Base-by-base conservation (phyloP, 2,888 invertebrate genomes). In the Tinea trinotella region DNA sequence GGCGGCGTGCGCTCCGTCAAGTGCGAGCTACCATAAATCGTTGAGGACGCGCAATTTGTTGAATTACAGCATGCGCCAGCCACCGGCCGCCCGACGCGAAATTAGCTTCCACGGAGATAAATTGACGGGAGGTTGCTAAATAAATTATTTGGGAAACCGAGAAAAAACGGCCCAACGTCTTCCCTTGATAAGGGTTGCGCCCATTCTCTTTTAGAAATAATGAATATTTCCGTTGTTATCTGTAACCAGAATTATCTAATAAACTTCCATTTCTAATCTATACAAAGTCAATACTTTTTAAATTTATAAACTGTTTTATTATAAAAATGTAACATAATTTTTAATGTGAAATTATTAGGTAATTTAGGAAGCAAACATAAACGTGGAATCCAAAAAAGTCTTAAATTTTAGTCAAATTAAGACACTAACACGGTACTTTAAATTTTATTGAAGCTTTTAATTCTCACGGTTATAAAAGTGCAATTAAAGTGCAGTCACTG, bases 101-200 rank as follows among this genome's bases (percentile, higher is more conserved):
- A 85, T 85, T 85, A 85, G 85, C 85, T 82, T 80, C 79, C 80
- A 73, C 78, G 72, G 81, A 83, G 84, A 84, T 84, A 84, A 84
- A 85, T 85, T 82, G 85, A 83, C 74, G 83, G 77, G 76, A 68
- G 76, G 62, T 79, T 73, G 82, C 83, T 83, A 84, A 85, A 85
- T 85, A 85, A 85, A 85, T 85, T 84, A 85, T 85, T 85, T 83
- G 84, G 84, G 84, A 84, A 84, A 84, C 83, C 84, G 81, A 81
- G 83, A 82, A 84, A 85, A 85, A 85, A 83, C 80, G 74, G 72
- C 74, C 36, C 10, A 18, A 20, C 17, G 73, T 83, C 82, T 84
- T 84, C 72, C 71, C 77, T 83, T 84, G 84, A 85, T 85, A 84
- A 85, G 84, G 84, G 84, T 84, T 83, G 81, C 71, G 75, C 67